Conservation (phyloP, 2,888 invertebrate genomes). For the Anodontia alba region DNA sequence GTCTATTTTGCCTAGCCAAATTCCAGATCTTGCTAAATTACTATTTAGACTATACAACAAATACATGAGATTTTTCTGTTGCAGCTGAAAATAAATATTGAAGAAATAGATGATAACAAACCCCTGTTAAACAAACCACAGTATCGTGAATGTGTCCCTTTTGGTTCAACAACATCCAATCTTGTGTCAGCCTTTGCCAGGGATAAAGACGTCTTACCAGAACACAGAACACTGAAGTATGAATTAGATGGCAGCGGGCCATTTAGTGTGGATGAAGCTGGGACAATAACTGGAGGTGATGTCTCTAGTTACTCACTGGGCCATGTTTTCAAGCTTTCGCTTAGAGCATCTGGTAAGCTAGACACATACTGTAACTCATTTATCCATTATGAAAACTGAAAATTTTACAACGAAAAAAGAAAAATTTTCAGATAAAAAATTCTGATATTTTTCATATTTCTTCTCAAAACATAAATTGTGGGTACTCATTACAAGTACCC, state of each 20-base stretch:
- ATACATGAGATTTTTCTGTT: too few species aligned
- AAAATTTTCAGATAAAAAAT: too few species aligned
- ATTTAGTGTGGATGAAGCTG: constrained; percentile 31
- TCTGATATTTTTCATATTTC: too few species aligned
- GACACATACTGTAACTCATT: too few species aligned
- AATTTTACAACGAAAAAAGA: too few species aligned
- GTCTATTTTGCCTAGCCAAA: too few species aligned
- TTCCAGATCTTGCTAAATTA: too few species aligned
- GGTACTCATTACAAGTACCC: too few species aligned
- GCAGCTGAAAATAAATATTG: constrained; percentile 43
- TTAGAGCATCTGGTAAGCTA: constrained; percentile 36
- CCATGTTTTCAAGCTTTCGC: not conserved
- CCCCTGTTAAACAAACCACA: constrained; percentile 38
- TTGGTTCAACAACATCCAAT: constrained; percentile 12
- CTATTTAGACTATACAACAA: too few species aligned
- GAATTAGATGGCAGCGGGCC: constrained; percentile 29
- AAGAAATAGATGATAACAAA: constrained; percentile 45
- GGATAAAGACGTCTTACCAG: constrained; percentile 39
- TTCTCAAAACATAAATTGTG: too few species aligned
- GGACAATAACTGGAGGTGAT: constrained; percentile 39
- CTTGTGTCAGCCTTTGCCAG: constrained; percentile 18
- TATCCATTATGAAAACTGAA: too few species aligned
- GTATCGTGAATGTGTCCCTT: constrained; percentile 37
- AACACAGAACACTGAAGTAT: constrained; percentile 23
- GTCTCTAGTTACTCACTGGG: constrained; percentile 21